These are phyloP conservation scores for Illadopsis cleaveri DNA, from an alignment of 2,113 vertebrate species.

Conservation along the genomic window DNA sequence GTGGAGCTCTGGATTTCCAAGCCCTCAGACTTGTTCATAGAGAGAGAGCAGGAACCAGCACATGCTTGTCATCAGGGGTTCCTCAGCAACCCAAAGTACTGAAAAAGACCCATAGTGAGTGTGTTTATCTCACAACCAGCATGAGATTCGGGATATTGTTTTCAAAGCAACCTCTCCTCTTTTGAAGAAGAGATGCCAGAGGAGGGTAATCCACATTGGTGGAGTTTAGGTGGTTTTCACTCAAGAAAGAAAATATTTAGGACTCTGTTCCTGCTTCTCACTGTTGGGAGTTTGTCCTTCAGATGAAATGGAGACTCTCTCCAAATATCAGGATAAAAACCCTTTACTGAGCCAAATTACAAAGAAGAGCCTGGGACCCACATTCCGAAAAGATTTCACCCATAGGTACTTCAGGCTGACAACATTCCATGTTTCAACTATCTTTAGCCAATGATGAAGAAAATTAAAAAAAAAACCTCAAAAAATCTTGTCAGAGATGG, in stretches of 20 bases:
- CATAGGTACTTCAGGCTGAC: neutral
- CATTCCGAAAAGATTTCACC: neutral
- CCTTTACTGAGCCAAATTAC: neutral
- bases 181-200: neutral
- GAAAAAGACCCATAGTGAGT: neutral
- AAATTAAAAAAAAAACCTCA: neutral
- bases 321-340: neutral
- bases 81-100: neutral
- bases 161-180: neutral
- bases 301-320: neutral
- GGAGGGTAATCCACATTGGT: neutral
- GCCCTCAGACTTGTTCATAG: neutral
- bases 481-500: neutral
- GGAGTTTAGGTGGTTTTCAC: neutral
- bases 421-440: neutral
- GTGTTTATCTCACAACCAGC: neutral
- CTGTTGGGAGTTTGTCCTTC: neutral
- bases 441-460: neutral
- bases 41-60: neutral
- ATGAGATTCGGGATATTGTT: neutral
- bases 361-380: neutral
- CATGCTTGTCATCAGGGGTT: neutral
- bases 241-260: neutral
- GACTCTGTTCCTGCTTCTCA: neutral
- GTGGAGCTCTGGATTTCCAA: conserved; percentile 3